phyloP scores from a whole-genome alignment of 2,113 vertebrate genomes.

The Serilophus lunatus region DNA sequence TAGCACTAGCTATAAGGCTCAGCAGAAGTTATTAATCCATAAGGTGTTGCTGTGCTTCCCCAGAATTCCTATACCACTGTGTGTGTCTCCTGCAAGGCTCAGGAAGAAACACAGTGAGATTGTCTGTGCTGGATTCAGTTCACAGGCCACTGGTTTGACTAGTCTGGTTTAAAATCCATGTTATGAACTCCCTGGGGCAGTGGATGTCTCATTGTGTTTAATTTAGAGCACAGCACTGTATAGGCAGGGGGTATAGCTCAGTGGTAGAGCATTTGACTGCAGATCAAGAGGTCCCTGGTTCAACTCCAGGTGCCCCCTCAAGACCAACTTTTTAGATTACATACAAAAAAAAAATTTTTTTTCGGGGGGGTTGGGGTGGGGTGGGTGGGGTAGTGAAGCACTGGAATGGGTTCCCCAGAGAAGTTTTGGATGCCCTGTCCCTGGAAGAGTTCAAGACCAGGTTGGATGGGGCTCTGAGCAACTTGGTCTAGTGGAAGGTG shows the following conservation, averaged over 20 bases:
- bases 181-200: not conserved
- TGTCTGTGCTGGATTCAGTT: not conserved
- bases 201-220: not conserved
- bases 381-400: not conserved
- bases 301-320: not conserved
- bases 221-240: fast-evolving
- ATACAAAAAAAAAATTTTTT: not conserved
- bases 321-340: fast-evolving
- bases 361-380: too few species aligned
- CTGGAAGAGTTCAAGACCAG: not conserved
- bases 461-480: too few species aligned
- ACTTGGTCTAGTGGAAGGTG: not conserved
- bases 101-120: not conserved
- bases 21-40: not conserved
- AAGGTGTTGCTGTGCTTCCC: not conserved
- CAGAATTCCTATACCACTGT: fast-evolving
- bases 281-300: constrained; percentile 73
- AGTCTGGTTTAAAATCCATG: not conserved
- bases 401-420: not conserved
- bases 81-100: not conserved
- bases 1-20: not conserved
- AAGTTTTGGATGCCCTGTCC: not conserved
- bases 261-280: constrained; percentile 77
- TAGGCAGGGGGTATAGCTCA: constrained; percentile 65
- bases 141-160: not conserved